Evolutionary conservation across 2,113 vertebrate species (phyloP).

Genomic region (Gymnobelideus leadbeateri): DNA sequence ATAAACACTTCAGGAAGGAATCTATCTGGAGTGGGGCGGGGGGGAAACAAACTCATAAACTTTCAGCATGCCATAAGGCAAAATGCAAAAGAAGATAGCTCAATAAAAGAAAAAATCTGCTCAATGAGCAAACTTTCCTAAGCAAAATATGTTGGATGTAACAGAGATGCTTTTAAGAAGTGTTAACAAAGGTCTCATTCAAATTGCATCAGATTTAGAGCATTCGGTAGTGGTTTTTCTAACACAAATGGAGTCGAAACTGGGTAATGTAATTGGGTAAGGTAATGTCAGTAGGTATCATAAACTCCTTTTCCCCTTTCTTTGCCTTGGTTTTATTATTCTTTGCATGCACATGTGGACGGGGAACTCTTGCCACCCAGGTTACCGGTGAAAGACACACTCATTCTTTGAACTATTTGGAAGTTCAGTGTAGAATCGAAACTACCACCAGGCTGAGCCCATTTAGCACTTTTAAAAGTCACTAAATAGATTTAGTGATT

Average conservation of each 20-base stretch:
- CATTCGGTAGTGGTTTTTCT: background rate
- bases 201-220: conserved; percentile 6
- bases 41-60: conserved; percentile 6
- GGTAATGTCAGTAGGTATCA: conserved; percentile 13
- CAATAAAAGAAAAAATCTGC: conserved; percentile 61
- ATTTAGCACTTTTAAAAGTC: conserved; percentile 70
- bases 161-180: conserved; percentile 50
- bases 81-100: conserved; percentile 46
- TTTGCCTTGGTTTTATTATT: conserved; percentile 36
- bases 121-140: conserved; percentile 55
- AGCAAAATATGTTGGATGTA: conserved; percentile 41
- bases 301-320: background rate
- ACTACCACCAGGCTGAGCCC: conserved; percentile 17
- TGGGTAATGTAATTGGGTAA: background rate
- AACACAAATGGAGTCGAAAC: conserved; percentile 6
- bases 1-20: conserved; percentile 27
- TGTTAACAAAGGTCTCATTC: conserved; percentile 14
- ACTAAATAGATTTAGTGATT: conserved; percentile 74
- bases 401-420: conserved; percentile 50
- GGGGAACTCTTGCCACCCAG: background rate
- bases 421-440: conserved; percentile 42
- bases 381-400: background rate
- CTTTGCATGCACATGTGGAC: conserved; percentile 14
- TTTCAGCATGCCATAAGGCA: conserved; percentile 49
- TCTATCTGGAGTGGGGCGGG: background rate